Percentiles rank a stretch among this genome's conserved stretches.
These are phyloP conservation scores for Tinamus guttatus DNA, from an alignment of 2,113 vertebrate species.

Conservation along the genomic window DNA sequence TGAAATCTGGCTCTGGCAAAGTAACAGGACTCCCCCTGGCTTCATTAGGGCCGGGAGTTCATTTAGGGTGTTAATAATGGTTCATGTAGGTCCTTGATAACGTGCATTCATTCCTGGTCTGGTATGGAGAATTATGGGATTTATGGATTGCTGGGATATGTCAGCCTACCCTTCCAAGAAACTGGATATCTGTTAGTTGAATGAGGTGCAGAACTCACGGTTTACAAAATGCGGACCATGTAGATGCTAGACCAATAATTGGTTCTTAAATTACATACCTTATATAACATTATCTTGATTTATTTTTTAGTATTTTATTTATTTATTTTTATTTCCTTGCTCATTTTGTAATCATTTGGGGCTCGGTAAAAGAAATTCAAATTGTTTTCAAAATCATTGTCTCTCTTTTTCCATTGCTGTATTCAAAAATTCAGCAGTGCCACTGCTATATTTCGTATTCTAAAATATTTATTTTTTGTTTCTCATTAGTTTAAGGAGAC, in stretches of 20 bases:
- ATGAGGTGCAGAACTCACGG: background rate
- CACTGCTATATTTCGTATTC: background rate
- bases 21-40: background rate
- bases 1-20: background rate
- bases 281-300: background rate
- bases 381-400: background rate
- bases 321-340: background rate
- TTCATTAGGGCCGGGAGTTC: background rate
- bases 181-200: background rate
- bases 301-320: no score
- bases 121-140: background rate
- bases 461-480: constrained; percentile 41
- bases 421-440: background rate
- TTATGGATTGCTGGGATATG: fast-evolving
- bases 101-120: fast-evolving
- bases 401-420: background rate
- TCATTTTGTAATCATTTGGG: background rate
- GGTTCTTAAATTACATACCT: background rate
- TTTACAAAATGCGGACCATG: background rate
- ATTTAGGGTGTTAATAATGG: background rate
- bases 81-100: background rate
- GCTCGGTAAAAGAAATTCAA: background rate
- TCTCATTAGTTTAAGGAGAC: constrained; percentile 48
- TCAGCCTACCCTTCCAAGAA: fast-evolving
- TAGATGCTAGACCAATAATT: background rate